Conservation (phyloP, 1,140 invertebrate species). For the Apis laboriosa region DNA sequence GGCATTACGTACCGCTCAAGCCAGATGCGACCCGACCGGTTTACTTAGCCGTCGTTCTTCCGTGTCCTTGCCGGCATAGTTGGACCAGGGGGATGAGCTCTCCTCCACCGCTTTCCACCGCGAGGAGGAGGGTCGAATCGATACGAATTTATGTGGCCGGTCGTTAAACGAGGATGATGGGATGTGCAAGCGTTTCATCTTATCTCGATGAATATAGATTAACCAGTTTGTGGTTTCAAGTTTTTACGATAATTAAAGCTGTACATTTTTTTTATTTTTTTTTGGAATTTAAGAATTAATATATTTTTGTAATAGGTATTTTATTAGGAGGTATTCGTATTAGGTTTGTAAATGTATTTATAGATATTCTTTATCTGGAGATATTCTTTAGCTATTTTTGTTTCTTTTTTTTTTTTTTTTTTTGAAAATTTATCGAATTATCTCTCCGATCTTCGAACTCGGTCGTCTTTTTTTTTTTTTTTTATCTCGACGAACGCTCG, state of each 20-base stretch:
- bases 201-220: neutral
- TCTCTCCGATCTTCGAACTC: neutral
- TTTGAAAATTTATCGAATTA: too few relatives aligned
- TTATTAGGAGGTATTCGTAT: too few relatives aligned
- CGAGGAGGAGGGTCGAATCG: neutral
- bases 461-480: neutral
- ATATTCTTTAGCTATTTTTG: too few relatives aligned
- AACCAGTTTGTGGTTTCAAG: too few relatives aligned
- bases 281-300: too few relatives aligned
- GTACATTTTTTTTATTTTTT: neutral
- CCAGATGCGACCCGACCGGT: conserved; percentile 70
- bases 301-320: too few relatives aligned
- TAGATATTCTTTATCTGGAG: too few relatives aligned
- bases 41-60: conserved; percentile 42
- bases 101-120: neutral
- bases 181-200: neutral
- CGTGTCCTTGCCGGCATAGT: neutral
- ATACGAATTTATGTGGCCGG: neutral
- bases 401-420: too few relatives aligned
- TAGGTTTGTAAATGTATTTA: too few relatives aligned
- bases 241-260: neutral
- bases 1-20: conserved; percentile 67
- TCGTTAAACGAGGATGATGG: conserved; percentile 2
- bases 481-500: neutral
- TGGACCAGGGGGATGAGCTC: neutral